A percentile compares a stretch with the other conserved stretches of the same genome.
Conservation (phyloP, 2,797 vertebrate genomes). For the Sebastes glaucus region DNA sequence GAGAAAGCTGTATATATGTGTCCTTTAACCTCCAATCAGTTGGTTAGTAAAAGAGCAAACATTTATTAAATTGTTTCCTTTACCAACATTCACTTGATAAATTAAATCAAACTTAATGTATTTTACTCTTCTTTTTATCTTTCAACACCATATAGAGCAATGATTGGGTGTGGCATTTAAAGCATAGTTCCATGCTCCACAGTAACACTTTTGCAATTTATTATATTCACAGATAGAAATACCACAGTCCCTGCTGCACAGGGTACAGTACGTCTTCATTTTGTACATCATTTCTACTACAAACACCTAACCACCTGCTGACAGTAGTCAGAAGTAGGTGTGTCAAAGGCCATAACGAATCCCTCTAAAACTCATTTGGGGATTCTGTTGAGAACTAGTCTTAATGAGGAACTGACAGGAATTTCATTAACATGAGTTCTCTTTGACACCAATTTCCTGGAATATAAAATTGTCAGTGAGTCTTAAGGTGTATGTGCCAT, state of each 20-base stretch:
- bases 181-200: not conserved
- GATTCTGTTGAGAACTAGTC: slow-evolving; percentile 15
- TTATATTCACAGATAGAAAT: not conserved
- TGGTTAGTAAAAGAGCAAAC: not conserved
- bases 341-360: slow-evolving; percentile 25
- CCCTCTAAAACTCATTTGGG: slow-evolving; percentile 45
- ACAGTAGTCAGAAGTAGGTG: slow-evolving; percentile 9
- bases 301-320: slow-evolving; percentile 32
- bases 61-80: not conserved
- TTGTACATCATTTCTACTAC: not conserved
- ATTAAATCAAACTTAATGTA: not conserved
- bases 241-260: not conserved
- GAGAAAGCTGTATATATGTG: not conserved
- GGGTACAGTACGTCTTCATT: slow-evolving; percentile 9
- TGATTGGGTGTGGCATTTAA: not conserved
- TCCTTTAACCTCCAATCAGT: not conserved
- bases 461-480: slow-evolving; percentile 38
- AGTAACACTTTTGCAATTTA: not conserved
- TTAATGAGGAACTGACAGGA: slow-evolving; percentile 52
- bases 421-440: slow-evolving; percentile 53
- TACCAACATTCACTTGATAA: not conserved
- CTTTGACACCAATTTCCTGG: slow-evolving; percentile 25
- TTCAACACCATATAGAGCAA: not conserved
- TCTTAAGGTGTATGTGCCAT: slow-evolving; percentile 18
- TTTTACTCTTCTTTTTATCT: not conserved